Evolutionary conservation across 2,888 invertebrate species (phyloP).

Genomic region (Cataglyphis livida): DNA sequence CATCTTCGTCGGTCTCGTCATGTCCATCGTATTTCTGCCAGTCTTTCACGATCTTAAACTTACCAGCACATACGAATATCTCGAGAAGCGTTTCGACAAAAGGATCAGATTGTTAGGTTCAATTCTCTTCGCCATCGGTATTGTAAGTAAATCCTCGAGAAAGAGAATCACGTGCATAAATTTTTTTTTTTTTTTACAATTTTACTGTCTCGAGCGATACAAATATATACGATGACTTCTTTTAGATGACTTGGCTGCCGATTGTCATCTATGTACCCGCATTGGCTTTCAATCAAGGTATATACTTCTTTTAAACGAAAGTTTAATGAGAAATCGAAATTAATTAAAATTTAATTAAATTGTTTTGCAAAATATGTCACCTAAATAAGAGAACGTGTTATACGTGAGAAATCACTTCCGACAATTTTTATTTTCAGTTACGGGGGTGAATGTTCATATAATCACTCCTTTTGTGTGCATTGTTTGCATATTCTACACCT

Average conservation of each 20-base stretch:
- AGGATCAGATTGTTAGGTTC: slow-evolving; percentile 91
- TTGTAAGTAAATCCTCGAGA: slow-evolving; percentile 87
- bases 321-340: not conserved
- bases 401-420: not conserved
- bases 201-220: not conserved
- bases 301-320: not conserved
- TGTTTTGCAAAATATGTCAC: not conserved
- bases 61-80: slow-evolving; percentile 93
- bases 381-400: not conserved
- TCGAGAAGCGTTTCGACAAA: slow-evolving; percentile 90
- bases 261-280: slow-evolving; percentile 93
- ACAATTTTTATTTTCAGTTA: slow-evolving; percentile 88
- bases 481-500: slow-evolving; percentile 95
- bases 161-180: not conserved
- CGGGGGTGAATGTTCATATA: slow-evolving; percentile 93
- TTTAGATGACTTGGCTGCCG: slow-evolving; percentile 92
- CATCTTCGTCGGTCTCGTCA: slow-evolving; percentile 89
- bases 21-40: slow-evolving; percentile 90
- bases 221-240: slow-evolving; percentile 57
- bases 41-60: slow-evolving; percentile 91
- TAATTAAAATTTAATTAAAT: slow-evolving; percentile 10
- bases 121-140: slow-evolving; percentile 89
- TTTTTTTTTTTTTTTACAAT: not conserved
- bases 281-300: slow-evolving; percentile 93
- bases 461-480: slow-evolving; percentile 93